Base-by-base conservation (phyloP, 1,140 invertebrate species). In the Hestina assimilis region DNA sequence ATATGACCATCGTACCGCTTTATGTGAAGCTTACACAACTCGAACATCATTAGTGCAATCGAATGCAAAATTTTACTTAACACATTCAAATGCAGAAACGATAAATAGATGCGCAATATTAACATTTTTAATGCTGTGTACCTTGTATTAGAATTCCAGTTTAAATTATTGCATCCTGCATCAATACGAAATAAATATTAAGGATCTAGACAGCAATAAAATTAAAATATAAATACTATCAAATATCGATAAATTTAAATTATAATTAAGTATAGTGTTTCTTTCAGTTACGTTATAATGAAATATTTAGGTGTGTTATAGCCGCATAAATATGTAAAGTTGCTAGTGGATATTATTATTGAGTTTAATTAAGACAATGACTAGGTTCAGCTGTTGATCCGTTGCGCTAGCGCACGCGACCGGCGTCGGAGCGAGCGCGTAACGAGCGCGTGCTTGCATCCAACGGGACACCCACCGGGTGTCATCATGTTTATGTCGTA, bases 291-390 rank as follows among this genome's bases (percentile, higher is more conserved):
- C 35, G 28, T 48, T 52, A 52, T 5, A n/a, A n/a, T 52, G 26
- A 53, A 33, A 40, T 50, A 52, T 46, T 35, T 38, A 38, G 28
- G 33, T 28, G 45, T 4, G 19, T 48, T 57, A 57, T 57, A 35
- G 35, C 33, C 7, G 21, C 9, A 47, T 35, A 29, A 23, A 45
- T 45, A 11, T 24, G 35, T 19, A 53, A 35, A 50, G 12, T 38
- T 38, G 33, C 19, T 38, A 38, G 35, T 45, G 48, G 59, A 58
- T 50, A 55, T 58, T 51, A 61, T 64, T 67, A 68, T 66, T 60
- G 62, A 35, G 54, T 66, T 75, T 77, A 82, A 84, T 84, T 82
- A 79, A 75, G 76, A 77, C 66, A 69, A 76, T 78, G 55, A 61
- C 45, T 52, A 54, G 67, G 59, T 70, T 84, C 81, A 84, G 81